Evolutionary conservation across 2,797 vertebrate species (phyloP), one percentile per base, ranked within the genome.

Genomic region (Parotocinclus haroldoi): DNA sequence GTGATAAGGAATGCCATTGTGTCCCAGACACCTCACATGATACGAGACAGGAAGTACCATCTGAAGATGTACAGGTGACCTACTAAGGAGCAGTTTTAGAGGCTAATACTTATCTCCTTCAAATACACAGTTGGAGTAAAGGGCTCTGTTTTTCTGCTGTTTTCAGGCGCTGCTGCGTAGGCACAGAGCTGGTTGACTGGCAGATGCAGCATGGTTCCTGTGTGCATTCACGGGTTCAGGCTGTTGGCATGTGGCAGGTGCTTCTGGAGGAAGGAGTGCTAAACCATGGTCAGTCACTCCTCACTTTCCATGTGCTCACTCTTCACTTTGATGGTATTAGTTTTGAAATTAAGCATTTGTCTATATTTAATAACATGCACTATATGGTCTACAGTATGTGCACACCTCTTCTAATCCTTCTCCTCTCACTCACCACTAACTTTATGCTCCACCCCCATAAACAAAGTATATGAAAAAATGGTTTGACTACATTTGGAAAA

Each of bases 161-260:
- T 65, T 71, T 63, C 69, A 99, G 97, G 81, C 94, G 91, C 67
- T 99, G 97, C 78, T 99, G 96, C 57, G 95, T 99, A 79, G 97
- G 97, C 66, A 96, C 94, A 1, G 97, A 99, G 76, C 79, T 99
- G 76, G 95, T 99, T 10, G 97, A 99, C 81, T 99, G 97, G 97
- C 93, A 95, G 81, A 91, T 94, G 83, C 96, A 98, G 81, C 94
- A 97, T 85, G 94, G 92, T 75, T 88, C 94, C 1, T 96, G 93
- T 56, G 88, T 97, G 74, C 95, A 96, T 86, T 95, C 95, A 63
- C 93, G 96, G 13, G 80, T 85, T 11, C 97, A 99, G 76, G 96
- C 97, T 36, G 93, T 98, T 60, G 96, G 96, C 78, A 98, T 99
- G 96, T 99, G 96, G 97, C 97, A 99, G 79, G 96, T 93, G 69